phyloP scores from a whole-genome alignment of 2,888 invertebrate species.

The Folsomia candida region DNA sequence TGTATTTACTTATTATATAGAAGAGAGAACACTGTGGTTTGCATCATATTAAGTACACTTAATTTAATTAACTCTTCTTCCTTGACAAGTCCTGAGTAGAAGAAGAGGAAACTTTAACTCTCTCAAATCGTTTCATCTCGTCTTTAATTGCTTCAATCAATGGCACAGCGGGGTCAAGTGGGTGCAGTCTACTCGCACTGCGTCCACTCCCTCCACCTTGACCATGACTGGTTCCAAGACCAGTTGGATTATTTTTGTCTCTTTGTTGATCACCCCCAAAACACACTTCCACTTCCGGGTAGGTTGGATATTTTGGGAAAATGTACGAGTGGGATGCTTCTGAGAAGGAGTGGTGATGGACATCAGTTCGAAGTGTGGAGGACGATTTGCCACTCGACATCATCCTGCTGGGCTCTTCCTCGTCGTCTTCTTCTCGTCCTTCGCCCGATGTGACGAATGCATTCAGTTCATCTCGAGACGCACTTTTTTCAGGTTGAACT shows the following conservation, averaged over 20 bases:
- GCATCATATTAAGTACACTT: background rate
- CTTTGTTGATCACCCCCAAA: background rate
- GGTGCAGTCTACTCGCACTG: slow-evolving; percentile 49
- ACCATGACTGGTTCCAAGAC: slow-evolving; percentile 9
- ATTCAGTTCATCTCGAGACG: background rate
- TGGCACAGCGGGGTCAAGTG: slow-evolving; percentile 73
- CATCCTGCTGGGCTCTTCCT: slow-evolving; percentile 8
- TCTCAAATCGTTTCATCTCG: slow-evolving; percentile 57
- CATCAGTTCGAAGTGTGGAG: background rate
- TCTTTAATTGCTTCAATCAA: slow-evolving; percentile 80
- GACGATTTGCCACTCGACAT: background rate
- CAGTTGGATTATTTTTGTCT: background rate
- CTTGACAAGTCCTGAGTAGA: background rate
- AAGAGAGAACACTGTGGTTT: background rate
- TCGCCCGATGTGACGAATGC: background rate
- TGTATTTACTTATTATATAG: background rate
- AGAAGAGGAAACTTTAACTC: slow-evolving; percentile 12
- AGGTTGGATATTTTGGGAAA: slow-evolving; percentile 48
- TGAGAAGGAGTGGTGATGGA: slow-evolving; percentile 15
- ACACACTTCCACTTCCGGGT: slow-evolving; percentile 41
- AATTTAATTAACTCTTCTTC: slow-evolving; percentile 1
- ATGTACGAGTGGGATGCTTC: slow-evolving; percentile 33
- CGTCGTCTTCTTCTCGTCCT: slow-evolving; percentile 21
- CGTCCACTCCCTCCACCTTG: no score
- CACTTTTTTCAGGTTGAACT: background rate